Percentiles rank a stretch among this genome's conserved stretches.
Conservation (phyloP, 2,888 invertebrate species). For the Drosophila kanekoi region DNA sequence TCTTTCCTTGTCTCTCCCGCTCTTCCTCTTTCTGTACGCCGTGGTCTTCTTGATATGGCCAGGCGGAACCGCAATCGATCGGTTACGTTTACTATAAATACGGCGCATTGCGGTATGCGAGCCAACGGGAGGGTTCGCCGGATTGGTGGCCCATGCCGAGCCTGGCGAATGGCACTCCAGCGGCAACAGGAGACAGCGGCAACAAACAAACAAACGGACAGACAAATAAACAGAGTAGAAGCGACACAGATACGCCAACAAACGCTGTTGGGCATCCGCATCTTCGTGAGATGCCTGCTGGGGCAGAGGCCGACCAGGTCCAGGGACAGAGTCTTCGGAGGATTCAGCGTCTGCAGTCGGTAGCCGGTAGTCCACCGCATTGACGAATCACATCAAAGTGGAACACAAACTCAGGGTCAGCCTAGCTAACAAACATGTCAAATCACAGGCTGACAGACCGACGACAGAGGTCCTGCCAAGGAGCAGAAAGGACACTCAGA, state of each 20-base stretch:
- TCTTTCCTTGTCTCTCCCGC: not conserved
- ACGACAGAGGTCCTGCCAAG: conserved; percentile 63
- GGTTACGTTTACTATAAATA: conserved; percentile 78
- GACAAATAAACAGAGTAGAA: conserved; percentile 33
- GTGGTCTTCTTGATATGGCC: conserved; percentile 24
- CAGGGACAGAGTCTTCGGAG: not conserved
- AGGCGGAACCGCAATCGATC: conserved; percentile 68
- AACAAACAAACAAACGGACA: conserved; percentile 27
- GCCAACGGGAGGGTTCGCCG: conserved; percentile 33
- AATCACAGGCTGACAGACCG: conserved; percentile 55
- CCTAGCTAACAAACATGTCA: conserved; percentile 78
- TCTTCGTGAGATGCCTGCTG: conserved; percentile 34
- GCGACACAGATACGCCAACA: conserved; percentile 75
- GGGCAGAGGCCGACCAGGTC: not conserved
- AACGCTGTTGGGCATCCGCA: conserved; percentile 72
- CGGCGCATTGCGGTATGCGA: conserved; percentile 63
- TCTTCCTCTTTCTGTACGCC: conserved; percentile 2
- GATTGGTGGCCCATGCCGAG: conserved; percentile 31
- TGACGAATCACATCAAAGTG: conserved; percentile 83
- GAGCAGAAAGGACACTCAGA: conserved; percentile 19
- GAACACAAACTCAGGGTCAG: conserved; percentile 69
- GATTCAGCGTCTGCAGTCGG: conserved; percentile 32
- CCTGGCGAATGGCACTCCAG: conserved; percentile 56
- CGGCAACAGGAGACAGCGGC: conserved; percentile 26
- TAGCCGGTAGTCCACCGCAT: conserved; percentile 81